Base-by-base conservation (phyloP, 2,113 vertebrate genomes). In the Sorex fumeus region DNA sequence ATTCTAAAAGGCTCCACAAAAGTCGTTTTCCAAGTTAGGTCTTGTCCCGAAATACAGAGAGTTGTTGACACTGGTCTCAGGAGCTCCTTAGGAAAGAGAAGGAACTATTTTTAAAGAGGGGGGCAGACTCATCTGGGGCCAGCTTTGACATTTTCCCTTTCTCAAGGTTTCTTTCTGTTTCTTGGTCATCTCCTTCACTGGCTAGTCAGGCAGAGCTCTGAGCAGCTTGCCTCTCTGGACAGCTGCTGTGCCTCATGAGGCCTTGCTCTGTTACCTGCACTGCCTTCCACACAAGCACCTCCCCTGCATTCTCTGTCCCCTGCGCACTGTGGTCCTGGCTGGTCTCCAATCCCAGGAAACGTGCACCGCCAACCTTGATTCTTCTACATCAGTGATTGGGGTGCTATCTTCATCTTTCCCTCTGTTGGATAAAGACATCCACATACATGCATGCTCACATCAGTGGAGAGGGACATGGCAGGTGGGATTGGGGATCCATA, bases 1-100 rank as follows among this genome's bases (percentile, higher is more conserved):
- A 40, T 40, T 82, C 8, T 66, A 27, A 66, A 86, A 62, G 69
- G 34, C 53, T 78, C 87, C 67, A 19, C 66, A 43, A 47, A 87
- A 62, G 13, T n/a, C 28, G 21, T 13, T 90, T 80, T 82, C 3
- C n/a, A 67, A 84, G 74, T 94, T 34, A 70, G 72, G 40, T 72
- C 84, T 93, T 91, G 50, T 89, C 72, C 19, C 11, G 94, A 93
- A 88, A 32, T 88, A 78, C 53, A 23, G 88, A 88, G 4, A 82
- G 60, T 72, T 50, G 34, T 74, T 66, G 72, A 5, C 28, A 27
- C 30, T 79, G 36, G 11, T 91, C 45, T 76, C 60, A 27, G 25
- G 34, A 62, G n/a, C 27, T 83, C 6, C 71, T 53, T 93, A 57
- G 43, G 76, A 86, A 62, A 53, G 81, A 50, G 66, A 32, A 40